Conservation (phyloP, 1,140 invertebrate genomes). For the Heliconius melpomene region DNA sequence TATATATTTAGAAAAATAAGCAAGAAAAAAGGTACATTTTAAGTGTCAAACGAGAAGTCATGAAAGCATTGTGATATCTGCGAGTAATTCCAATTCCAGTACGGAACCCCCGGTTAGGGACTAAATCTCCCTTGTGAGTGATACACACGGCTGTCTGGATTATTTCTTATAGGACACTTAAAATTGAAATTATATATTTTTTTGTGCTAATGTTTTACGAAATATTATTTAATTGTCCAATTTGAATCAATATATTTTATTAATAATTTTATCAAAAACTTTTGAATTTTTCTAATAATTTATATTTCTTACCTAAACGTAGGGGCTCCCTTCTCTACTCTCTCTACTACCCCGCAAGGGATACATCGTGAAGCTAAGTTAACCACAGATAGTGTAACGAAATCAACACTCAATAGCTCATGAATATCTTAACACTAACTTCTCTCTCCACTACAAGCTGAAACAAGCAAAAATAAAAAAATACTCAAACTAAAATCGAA, state of each 20-base stretch:
- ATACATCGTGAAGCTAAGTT: too few relatives aligned
- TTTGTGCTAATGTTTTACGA: not conserved
- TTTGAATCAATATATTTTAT: too few relatives aligned
- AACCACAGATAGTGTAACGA: too few relatives aligned
- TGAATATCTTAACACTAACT: too few relatives aligned
- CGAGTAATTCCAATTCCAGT: not conserved
- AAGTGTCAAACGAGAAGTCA: constrained; percentile 1
- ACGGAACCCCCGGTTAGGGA: constrained; percentile 27
- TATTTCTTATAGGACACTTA: not conserved
- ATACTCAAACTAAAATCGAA: not conserved
- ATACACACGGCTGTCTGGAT: constrained; percentile 15
- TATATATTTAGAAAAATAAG: not conserved
- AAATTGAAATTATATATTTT: not conserved
- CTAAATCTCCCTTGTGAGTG: constrained; percentile 14
- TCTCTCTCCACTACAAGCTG: too few relatives aligned
- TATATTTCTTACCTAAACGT: too few relatives aligned
- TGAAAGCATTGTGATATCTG: not conserved
- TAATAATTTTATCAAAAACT: too few relatives aligned
- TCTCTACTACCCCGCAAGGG: too few relatives aligned
- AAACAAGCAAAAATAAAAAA: not conserved
- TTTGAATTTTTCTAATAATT: too few relatives aligned
- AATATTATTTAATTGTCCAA: too few relatives aligned
- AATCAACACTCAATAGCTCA: too few relatives aligned
- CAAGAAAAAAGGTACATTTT: not conserved
- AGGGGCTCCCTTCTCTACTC: too few relatives aligned